Evolutionary conservation across 2,888 invertebrate species (phyloP).

Genomic region (Boloria euphrosyne): DNA sequence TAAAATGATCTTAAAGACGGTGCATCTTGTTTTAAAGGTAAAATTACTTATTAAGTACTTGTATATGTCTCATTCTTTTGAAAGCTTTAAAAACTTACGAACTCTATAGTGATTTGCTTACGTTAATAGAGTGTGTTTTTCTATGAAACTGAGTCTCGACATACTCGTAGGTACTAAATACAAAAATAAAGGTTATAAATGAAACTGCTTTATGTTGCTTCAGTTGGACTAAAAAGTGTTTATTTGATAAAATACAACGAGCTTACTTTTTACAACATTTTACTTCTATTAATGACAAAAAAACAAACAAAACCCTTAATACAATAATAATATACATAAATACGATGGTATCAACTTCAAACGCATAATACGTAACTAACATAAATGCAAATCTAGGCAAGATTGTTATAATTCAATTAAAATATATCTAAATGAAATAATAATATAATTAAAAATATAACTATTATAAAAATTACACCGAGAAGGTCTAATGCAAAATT

Average conservation of each 20-base stretch:
- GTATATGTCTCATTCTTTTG: too few species aligned
- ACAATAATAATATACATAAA: slow-evolving; percentile 81
- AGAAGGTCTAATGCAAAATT: slow-evolving; percentile 73
- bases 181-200: slow-evolving; percentile 47
- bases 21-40: too few species aligned
- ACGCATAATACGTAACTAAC: slow-evolving; percentile 76
- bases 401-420: slow-evolving; percentile 72
- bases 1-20: too few species aligned
- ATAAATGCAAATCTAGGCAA: slow-evolving; percentile 82
- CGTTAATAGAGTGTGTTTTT: too few species aligned
- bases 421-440: slow-evolving; percentile 62
- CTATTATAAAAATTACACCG: slow-evolving; percentile 66
- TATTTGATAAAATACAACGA: slow-evolving; percentile 83
- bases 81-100: too few species aligned
- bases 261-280: slow-evolving; percentile 83
- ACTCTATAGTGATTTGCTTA: too few species aligned
- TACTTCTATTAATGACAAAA: slow-evolving; percentile 81
- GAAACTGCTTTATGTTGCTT: slow-evolving; percentile 76
- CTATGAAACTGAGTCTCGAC: background rate
- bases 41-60: too few species aligned
- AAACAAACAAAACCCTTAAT: slow-evolving; percentile 81
- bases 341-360: slow-evolving; percentile 81
- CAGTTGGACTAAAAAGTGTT: slow-evolving; percentile 83
- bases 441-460: slow-evolving; percentile 55
- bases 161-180: background rate